These are phyloP conservation scores for Petromus typicus DNA, from an alignment of 2,113 vertebrate genomes.

Conservation along the genomic window DNA sequence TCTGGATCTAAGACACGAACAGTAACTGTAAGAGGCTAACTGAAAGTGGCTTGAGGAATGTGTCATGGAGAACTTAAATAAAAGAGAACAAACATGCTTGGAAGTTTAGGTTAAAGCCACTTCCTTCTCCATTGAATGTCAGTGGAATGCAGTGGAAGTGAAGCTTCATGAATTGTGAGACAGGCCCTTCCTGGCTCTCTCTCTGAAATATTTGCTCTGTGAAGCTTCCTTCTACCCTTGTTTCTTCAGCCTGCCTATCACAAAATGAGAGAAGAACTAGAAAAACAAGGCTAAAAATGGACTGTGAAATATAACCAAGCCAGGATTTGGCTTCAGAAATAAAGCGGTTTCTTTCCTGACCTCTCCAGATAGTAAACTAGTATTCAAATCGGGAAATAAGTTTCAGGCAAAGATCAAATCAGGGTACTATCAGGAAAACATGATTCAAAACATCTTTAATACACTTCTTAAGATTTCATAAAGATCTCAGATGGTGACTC, in stretches of 20 bases:
- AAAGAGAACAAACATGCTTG: not conserved
- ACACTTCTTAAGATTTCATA: conserved; percentile 33
- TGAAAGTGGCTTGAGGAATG: not conserved
- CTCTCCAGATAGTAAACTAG: conserved; percentile 72
- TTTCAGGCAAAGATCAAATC: conserved; percentile 71
- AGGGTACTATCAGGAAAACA: conserved; percentile 66
- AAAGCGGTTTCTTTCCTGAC: conserved; percentile 63
- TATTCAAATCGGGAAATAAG: conserved; percentile 72
- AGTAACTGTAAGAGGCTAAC: not conserved
- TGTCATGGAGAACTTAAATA: conserved; percentile 6
- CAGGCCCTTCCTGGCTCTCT: not conserved
- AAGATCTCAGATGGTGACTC: conserved; percentile 10
- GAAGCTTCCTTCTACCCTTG: not conserved
- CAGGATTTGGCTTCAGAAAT: conserved; percentile 65
- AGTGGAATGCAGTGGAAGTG: conserved; percentile 17
- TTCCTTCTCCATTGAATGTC: not conserved
- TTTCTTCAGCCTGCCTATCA: conserved; percentile 47
- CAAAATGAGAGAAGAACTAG: conserved; percentile 63
- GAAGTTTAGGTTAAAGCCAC: not conserved
- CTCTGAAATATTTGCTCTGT: not conserved
- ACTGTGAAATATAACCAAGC: conserved; percentile 65
- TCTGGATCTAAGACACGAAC: not conserved
- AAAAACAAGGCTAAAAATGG: conserved; percentile 56
- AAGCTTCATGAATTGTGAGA: not conserved
- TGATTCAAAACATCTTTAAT: conserved; percentile 49